Percentiles rank a stretch among this genome's conserved stretches.
Evolutionary conservation across 1,140 invertebrate species (phyloP).

Genomic region (Halyomorpha halys): DNA sequence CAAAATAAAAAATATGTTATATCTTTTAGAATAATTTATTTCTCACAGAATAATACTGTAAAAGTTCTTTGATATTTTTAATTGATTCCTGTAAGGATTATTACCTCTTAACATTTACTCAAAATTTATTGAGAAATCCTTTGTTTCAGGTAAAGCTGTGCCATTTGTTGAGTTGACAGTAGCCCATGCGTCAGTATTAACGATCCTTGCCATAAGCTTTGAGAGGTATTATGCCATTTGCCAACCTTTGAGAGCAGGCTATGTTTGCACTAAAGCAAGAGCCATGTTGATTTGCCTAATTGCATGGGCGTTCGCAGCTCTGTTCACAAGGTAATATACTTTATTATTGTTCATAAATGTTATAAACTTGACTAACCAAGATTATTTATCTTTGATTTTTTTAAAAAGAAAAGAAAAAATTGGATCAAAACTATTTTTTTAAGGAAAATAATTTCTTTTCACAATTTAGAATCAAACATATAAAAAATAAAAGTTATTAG

Average conservation of each 20-base stretch:
- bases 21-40: too few species aligned
- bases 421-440: neutral
- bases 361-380: neutral
- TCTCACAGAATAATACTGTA: too few species aligned
- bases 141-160: constrained; percentile 65
- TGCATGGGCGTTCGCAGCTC: constrained; percentile 72
- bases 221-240: constrained; percentile 93
- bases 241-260: constrained; percentile 77
- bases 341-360: neutral
- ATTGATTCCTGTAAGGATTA: too few species aligned
- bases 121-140: neutral
- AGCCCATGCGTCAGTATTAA: constrained; percentile 83
- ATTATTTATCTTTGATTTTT: too few species aligned
- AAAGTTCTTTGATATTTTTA: too few species aligned
- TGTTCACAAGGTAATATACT: constrained; percentile 64
- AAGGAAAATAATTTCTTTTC: neutral
- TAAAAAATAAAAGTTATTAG: neutral
- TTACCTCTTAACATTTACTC: too few species aligned
- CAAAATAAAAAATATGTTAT: too few species aligned
- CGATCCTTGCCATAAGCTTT: constrained; percentile 86
- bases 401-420: neutral
- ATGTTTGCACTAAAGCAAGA: constrained; percentile 79
- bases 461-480: neutral
- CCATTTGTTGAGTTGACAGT: constrained; percentile 88
- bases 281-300: constrained; percentile 70